Conservation (phyloP, 2,888 invertebrate species). For the Tiliacea citrago region DNA sequence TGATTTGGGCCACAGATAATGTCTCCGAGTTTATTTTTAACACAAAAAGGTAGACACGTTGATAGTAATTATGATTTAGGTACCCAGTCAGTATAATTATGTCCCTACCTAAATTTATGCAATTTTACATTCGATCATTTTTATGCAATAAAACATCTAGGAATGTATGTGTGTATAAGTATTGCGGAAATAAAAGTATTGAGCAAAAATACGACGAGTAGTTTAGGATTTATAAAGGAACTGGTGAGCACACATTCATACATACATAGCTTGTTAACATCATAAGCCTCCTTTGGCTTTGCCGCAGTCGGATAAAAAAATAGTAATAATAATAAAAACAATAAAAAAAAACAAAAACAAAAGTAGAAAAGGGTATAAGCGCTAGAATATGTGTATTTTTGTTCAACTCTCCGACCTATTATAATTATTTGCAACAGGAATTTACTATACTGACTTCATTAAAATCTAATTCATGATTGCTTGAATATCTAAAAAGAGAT, state of each 20-base stretch:
- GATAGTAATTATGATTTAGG: slow-evolving; percentile 37
- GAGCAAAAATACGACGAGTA: neutral
- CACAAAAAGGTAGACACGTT: slow-evolving; percentile 40
- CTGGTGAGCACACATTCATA: no score
- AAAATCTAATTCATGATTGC: neutral
- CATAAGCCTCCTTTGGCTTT: neutral
- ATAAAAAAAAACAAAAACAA: neutral
- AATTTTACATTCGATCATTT: neutral
- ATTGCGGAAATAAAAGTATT: neutral
- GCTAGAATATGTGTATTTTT: neutral
- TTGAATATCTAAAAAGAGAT: neutral
- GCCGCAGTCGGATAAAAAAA: neutral
- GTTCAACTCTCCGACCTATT: neutral
- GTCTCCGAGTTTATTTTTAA: slow-evolving; percentile 41
- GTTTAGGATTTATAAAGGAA: no score
- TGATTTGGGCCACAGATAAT: slow-evolving; percentile 55
- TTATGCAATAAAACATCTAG: neutral
- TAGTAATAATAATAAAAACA: no score
- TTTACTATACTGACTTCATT: neutral
- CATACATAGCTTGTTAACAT: no score
- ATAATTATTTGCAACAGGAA: neutral
- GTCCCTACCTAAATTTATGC: neutral
- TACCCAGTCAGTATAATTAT: slow-evolving; percentile 14
- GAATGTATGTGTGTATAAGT: neutral
- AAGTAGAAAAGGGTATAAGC: neutral